A percentile compares a stretch with the other conserved stretches of the same genome.
phyloP scores from a whole-genome alignment of 2,888 invertebrate species.

The Noctua pronuba region DNA sequence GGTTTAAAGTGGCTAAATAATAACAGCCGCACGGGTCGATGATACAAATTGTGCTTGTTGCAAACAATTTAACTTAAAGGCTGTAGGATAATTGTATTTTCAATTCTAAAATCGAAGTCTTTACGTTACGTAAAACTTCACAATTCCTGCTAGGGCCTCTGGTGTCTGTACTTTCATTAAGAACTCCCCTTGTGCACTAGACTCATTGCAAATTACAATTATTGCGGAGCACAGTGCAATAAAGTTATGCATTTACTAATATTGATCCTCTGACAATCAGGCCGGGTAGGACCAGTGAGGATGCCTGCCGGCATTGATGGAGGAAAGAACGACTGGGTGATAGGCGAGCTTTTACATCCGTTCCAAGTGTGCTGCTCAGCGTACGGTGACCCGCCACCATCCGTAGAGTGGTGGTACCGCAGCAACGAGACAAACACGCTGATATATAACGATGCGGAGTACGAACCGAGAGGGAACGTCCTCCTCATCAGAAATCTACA shows the following conservation, averaged over 20 bases:
- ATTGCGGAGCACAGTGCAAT: not conserved
- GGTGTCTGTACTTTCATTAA: not conserved
- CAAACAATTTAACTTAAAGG: too few relatives aligned
- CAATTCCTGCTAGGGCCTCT: too few relatives aligned
- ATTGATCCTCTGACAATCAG: not conserved
- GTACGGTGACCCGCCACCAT: not conserved
- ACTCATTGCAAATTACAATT: not conserved
- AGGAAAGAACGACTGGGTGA: not conserved
- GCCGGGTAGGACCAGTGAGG: not conserved
- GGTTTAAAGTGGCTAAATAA: too few relatives aligned
- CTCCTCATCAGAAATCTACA: not conserved
- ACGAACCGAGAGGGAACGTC: not conserved
- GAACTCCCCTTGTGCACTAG: not conserved
- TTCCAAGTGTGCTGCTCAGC: not conserved
- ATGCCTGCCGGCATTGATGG: not conserved
- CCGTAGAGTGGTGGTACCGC: not conserved
- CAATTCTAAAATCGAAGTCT: too few relatives aligned
- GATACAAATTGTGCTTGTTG: too few relatives aligned
- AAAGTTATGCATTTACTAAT: not conserved
- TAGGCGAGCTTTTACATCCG: not conserved
- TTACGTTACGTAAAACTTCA: too few relatives aligned
- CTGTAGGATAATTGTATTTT: too few relatives aligned
- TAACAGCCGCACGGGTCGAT: too few relatives aligned
- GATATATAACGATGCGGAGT: not conserved
- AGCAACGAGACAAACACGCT: not conserved